Evolutionary conservation across 2,797 vertebrate species (phyloP).

Genomic region (Ctenopoma kingsleyae): DNA sequence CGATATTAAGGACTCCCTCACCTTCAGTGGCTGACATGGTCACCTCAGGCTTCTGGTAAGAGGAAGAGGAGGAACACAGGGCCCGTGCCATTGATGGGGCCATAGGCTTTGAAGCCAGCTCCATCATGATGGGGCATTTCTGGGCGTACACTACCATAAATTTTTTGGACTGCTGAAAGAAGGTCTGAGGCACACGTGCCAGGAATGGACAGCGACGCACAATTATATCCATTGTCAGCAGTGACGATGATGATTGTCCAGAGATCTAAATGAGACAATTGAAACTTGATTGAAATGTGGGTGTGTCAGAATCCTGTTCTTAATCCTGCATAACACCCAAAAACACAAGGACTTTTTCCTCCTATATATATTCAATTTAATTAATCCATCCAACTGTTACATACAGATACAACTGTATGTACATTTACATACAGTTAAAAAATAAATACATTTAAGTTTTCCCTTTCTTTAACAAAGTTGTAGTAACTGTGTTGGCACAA

Average conservation of each 20-base stretch:
- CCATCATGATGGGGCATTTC: conserved; percentile 97
- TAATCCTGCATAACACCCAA: background rate
- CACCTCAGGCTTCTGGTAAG: conserved; percentile 86
- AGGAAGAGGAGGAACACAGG: conserved; percentile 86
- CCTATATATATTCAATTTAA: background rate
- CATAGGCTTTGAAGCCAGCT: conserved; percentile 86
- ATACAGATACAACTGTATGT: no score
- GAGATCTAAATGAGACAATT: conserved; percentile 27
- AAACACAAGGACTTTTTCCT: background rate
- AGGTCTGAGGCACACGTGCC: conserved; percentile 91
- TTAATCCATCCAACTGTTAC: background rate
- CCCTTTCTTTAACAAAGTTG: background rate
- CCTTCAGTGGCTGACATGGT: conserved; percentile 78
- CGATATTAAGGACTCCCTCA: conserved; percentile 64
- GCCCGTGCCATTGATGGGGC: conserved; percentile 81
- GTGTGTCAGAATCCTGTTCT: background rate
- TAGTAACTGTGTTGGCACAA: background rate
- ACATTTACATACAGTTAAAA: background rate
- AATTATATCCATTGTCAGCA: conserved; percentile 90
- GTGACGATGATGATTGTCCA: conserved; percentile 44
- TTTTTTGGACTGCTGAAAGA: conserved; percentile 94
- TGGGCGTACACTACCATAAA: conserved; percentile 92
- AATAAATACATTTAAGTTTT: background rate
- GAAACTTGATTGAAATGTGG: background rate
- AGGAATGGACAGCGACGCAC: conserved; percentile 95